Evolutionary conservation across 1,140 invertebrate genomes (phyloP), one percentile per base, ranked within the genome.

Genomic region (Drosophila tropicalis): DNA sequence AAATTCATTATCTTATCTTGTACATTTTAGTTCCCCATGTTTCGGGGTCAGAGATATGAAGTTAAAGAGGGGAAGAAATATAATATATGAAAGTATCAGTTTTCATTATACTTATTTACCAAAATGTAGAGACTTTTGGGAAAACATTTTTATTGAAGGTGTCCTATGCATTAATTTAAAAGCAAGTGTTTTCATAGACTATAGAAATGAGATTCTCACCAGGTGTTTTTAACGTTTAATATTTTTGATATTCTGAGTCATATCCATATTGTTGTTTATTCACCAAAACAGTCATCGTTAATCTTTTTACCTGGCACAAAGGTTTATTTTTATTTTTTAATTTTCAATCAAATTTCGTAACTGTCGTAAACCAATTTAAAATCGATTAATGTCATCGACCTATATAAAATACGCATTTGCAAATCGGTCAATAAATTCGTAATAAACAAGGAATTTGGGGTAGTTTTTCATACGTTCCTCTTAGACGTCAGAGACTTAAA

Each of bases 1-100:
- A 51, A 76, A 72, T 51, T 67, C 29, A 56, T 71, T 86, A 86
- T 86, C 83, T 86, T 87, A 86, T 86, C 83, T 60, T 17, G 22
- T 66, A 72, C 79, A 79, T 68, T 86, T 66, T 63, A 62, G 74
- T 25, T 44, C 17, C 40, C 15, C 60, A 17, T 61, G 62, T 62
- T 75, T 29, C 39, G 61, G 40, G 32, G 39, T 60, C 60, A 76
- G 73, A 17, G 44, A 76, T 76, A 76, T 17, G 60, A 17, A 44
- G 25, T 15, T 75, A n/a, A 36, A 39, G 36, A 12, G 34, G 34
- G 39, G 25, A 76, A 56, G 62, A 36, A 36, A 15, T 36, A 3
- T 22, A 36, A 32, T 57, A 9, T 22, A 56, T 29, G 55, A 57
- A 36, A 17, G 19, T 51, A 22, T 51, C 12, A 51, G 19, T 64